These are phyloP conservation scores for Acrossocheilus wenchowensis DNA, from an alignment of 2,797 vertebrate genomes.

Conservation along the genomic window DNA sequence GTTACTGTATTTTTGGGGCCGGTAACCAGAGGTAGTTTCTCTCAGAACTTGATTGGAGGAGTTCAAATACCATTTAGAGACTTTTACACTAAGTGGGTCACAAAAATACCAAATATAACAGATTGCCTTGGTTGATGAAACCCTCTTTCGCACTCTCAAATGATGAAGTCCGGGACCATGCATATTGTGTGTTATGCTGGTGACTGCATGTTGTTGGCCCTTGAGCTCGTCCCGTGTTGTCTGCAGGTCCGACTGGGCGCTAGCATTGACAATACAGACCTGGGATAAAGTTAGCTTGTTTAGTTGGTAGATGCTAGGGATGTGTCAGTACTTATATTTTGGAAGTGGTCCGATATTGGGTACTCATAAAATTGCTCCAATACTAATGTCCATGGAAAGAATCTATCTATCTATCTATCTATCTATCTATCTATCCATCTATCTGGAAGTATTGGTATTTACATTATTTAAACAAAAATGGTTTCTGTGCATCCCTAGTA, in stretches of 20 bases:
- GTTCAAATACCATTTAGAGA: slow-evolving; percentile 16
- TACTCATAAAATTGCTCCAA: not conserved
- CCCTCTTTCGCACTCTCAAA: not conserved
- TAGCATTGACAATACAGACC: slow-evolving; percentile 42
- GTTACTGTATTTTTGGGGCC: slow-evolving; percentile 37
- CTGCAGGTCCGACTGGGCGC: slow-evolving; percentile 33
- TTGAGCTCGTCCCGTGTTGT: slow-evolving; percentile 16
- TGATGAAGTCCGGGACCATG: not conserved
- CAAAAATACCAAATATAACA: slow-evolving; percentile 39
- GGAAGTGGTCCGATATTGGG: not conserved
- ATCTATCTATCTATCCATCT: not conserved
- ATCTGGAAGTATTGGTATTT: not conserved
- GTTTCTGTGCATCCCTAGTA: not conserved
- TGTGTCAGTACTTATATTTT: not conserved
- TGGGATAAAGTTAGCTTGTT: slow-evolving; percentile 47
- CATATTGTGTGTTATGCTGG: not conserved
- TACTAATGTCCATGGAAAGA: no score
- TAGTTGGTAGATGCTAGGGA: not conserved
- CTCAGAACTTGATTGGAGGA: slow-evolving; percentile 27
- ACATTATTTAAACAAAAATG: not conserved
- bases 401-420: no score
- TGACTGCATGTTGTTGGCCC: not conserved
- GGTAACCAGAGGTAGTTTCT: slow-evolving; percentile 41
- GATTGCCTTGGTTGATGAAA: slow-evolving; percentile 44
- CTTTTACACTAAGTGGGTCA: slow-evolving; percentile 8